A percentile compares a stretch with the other conserved stretches of the same genome.
These are phyloP conservation scores for Manis pentadactyla DNA, from an alignment of 2,797 vertebrate genomes.

Conservation along the genomic window DNA sequence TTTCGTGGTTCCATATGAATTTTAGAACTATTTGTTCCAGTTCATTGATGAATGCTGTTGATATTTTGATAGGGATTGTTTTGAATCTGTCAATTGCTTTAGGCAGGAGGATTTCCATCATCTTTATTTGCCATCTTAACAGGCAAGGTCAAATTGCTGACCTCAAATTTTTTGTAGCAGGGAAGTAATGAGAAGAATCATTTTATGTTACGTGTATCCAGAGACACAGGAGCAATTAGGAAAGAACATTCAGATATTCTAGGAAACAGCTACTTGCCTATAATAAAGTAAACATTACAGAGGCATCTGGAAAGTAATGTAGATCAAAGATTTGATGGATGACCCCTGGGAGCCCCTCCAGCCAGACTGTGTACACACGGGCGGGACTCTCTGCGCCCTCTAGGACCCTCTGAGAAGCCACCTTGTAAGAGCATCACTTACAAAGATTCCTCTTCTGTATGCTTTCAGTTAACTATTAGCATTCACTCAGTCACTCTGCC, in stretches of 20 bases:
- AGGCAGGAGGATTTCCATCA: background rate
- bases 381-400: background rate
- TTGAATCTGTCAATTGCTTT: too few species aligned
- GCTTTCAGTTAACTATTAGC: background rate
- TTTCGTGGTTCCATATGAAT: too few species aligned
- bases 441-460: background rate
- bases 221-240: background rate
- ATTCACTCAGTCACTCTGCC: background rate
- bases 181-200: background rate
- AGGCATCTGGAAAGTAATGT: background rate
- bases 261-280: background rate
- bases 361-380: fast-evolving
- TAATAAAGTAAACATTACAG: background rate
- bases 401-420: background rate
- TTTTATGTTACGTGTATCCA: background rate
- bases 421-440: background rate
- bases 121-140: background rate
- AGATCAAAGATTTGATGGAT: background rate
- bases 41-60: too few species aligned
- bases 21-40: too few species aligned
- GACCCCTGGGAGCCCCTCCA: background rate
- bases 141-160: background rate
- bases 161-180: background rate
- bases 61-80: too few species aligned
- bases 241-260: background rate